phyloP scores from a whole-genome alignment of 2,797 vertebrate genomes.

The Ibycter americanus region DNA sequence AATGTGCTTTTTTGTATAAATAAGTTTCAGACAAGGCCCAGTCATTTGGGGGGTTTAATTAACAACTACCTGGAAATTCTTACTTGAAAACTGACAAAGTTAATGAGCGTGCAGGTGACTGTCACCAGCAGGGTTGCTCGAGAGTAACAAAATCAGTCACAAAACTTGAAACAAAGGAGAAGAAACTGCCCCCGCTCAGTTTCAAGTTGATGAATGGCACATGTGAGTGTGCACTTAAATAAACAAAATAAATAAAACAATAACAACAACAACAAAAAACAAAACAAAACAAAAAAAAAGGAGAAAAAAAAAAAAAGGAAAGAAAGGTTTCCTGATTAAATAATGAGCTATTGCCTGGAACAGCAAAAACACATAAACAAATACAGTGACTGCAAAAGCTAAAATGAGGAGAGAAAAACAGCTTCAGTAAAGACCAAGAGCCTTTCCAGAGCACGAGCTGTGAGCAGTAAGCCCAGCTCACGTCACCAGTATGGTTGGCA shows the following conservation, averaged over 20 bases:
- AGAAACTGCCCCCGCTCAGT: background rate
- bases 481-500: background rate
- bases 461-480: background rate
- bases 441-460: background rate
- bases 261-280: background rate
- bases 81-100: background rate
- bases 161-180: background rate
- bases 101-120: background rate
- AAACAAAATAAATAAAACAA: background rate
- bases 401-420: background rate
- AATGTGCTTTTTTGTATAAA: background rate
- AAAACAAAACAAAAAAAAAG: background rate
- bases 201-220: constrained; percentile 8
- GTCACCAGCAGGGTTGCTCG: background rate
- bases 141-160: background rate
- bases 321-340: constrained; percentile 35
- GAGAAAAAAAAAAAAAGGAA: background rate
- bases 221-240: background rate
- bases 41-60: background rate
- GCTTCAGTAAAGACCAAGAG: background rate
- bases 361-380: constrained; percentile 15
- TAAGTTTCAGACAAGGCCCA: background rate
- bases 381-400: background rate
- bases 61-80: background rate
- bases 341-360: constrained; percentile 18